Evolutionary conservation across 2,888 invertebrate genomes (phyloP).

Genomic region (Patella depressa): DNA sequence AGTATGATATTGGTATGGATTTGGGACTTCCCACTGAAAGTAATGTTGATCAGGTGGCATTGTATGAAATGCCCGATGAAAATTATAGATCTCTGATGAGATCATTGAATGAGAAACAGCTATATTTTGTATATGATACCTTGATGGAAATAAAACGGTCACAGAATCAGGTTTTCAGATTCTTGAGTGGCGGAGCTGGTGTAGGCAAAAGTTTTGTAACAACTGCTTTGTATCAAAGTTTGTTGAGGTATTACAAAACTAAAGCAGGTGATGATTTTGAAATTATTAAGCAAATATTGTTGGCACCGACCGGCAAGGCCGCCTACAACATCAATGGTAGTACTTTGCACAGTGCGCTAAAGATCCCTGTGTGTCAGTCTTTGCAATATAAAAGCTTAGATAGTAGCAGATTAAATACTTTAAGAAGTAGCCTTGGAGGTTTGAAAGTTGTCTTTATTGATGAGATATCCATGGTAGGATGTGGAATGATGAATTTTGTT

Average conservation of each 20-base stretch:
- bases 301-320: constrained; percentile 44
- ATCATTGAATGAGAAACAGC: no score
- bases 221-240: no score
- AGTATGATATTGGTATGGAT: constrained; percentile 38
- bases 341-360: constrained; percentile 30
- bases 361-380: constrained; percentile 27
- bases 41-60: constrained; percentile 11
- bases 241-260: constrained; percentile 27
- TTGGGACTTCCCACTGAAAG: constrained; percentile 31
- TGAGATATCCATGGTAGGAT: constrained; percentile 43
- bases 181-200: no score
- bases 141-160: no score
- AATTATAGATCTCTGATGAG: no score
- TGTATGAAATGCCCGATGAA: no score
- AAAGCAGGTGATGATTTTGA: constrained; percentile 31
- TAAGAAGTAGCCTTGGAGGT: constrained; percentile 11
- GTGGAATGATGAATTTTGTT: constrained; percentile 28
- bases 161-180: no score
- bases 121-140: no score
- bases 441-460: constrained; percentile 37
- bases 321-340: constrained; percentile 30
- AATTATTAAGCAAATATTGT: constrained; percentile 22
- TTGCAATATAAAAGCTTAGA: constrained; percentile 23
- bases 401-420: constrained; percentile 16
- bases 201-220: no score